Conservation (phyloP, 2,888 invertebrate species). For the Cephalotes varians region DNA sequence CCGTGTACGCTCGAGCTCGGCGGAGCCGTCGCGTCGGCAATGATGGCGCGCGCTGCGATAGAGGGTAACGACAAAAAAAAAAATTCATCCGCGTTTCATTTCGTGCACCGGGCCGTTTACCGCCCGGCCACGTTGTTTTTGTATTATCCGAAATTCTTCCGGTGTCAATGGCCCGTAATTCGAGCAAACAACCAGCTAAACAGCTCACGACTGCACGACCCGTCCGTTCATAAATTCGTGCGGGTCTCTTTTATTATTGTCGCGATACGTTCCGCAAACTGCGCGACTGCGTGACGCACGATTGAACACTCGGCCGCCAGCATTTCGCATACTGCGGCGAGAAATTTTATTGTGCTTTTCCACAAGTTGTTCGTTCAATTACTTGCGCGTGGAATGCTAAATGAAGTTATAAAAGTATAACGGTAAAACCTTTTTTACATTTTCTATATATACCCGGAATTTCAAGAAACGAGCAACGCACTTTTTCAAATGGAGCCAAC, state of each 20-base stretch:
- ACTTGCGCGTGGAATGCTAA: neutral
- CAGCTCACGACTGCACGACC: slow-evolving; percentile 25
- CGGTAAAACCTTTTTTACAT: neutral
- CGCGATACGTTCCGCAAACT: slow-evolving; percentile 26
- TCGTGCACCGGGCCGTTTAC: neutral
- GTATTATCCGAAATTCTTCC: slow-evolving; percentile 59
- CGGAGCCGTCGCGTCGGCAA: slow-evolving; percentile 37
- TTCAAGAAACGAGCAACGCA: neutral
- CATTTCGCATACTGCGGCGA: neutral
- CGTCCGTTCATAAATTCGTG: slow-evolving; percentile 15
- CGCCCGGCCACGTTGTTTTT: slow-evolving; percentile 44
- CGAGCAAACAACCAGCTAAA: slow-evolving; percentile 50
- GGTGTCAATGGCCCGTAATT: slow-evolving; percentile 53
- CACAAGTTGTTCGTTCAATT: neutral
- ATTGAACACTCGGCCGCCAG: neutral
- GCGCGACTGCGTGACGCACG: slow-evolving; percentile 24
- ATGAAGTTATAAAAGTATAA: slow-evolving; percentile 1
- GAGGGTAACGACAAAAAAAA: slow-evolving; percentile 45
- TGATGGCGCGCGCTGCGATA: slow-evolving; percentile 38
- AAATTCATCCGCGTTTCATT: slow-evolving; percentile 46
- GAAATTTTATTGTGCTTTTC: slow-evolving; percentile 21
- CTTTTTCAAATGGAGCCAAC: neutral
- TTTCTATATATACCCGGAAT: neutral
- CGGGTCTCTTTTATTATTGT: slow-evolving; percentile 27
- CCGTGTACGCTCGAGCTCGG: slow-evolving; percentile 52